Evolutionary conservation across 1,140 invertebrate genomes (phyloP), one percentile per base, ranked within the genome.

Genomic region (Nasonia longicornis): DNA sequence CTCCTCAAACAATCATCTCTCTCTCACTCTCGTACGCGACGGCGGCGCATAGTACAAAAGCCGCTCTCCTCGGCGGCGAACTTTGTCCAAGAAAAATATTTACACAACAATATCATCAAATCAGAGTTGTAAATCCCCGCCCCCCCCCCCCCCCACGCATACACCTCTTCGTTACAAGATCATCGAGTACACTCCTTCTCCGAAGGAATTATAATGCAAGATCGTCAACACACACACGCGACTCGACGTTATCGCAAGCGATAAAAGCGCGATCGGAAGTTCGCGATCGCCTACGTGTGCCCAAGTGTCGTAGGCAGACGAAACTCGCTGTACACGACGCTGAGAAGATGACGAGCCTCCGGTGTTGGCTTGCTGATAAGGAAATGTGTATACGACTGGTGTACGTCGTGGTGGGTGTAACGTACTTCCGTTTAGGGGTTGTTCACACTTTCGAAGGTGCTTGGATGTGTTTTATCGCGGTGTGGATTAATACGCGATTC

Each of bases 231-330:
- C 20, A 58, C 16, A n/a, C 52, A n/a, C 20, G 52, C 52, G 52
- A 58, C 52, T 6, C 52, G 52, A 8, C 20, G 20, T 58, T 58
- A 58, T 58, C 52, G 52, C 52, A 1, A 26, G 52, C 52, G 52
- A 58, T 58, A 58, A 58, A 58, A 58, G 45, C 26, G 38, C 75
- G 45, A 64, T 77, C 35, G 64, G 75, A 77, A 82, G 81, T 76
- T 82, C 26, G 63, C 80, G 82, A 82, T 83, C 78, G 79, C 81
- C 83, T 63, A 80, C 81, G 82, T 38, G 38, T 38, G 8, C 0
- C 6, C 8, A 1, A 8, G 38, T 10, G 35, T 69, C 63, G 74
- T 29, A 10, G 35, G 16, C 26, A 42, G 63, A 69, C 64, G 10
- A 76, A 42, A 64, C 58, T 10, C 38, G 38, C 38, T 35, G 31